Evolutionary conservation across 1,140 invertebrate species (phyloP).

Genomic region (Caenorhabditis briggsae): DNA sequence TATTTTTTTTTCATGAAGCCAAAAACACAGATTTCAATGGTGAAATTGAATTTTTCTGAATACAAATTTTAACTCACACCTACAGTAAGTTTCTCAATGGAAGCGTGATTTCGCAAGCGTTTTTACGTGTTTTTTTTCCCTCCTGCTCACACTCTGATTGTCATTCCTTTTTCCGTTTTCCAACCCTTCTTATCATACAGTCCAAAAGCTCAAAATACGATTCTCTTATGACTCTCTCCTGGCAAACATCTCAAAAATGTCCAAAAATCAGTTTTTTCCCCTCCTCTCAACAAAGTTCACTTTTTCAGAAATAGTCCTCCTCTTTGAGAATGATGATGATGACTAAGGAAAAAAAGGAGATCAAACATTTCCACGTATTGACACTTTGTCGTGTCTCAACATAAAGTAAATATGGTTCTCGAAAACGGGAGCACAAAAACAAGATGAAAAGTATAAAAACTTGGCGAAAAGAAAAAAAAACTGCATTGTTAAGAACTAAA

Average conservation of each 20-base stretch:
- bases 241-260: conserved; percentile 16
- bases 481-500: background rate
- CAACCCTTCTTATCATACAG: conserved; percentile 18
- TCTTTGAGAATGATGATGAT: background rate
- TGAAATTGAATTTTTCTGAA: no score
- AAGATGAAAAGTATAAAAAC: conserved; percentile 18
- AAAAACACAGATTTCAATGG: no score
- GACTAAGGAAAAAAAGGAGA: conserved; percentile 29
- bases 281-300: conserved; percentile 14
- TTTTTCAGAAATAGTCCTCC: conserved; percentile 22
- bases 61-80: no score
- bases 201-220: conserved; percentile 36
- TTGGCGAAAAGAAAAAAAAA: background rate
- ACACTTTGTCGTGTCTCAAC: background rate
- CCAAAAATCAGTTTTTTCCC: conserved; percentile 23
- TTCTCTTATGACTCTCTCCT: background rate
- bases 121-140: no score
- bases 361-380: conserved; percentile 30
- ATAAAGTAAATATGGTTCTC: conserved; percentile 14
- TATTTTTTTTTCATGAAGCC: no score
- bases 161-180: background rate
- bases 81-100: no score
- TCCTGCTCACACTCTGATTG: no score
- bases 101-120: no score
- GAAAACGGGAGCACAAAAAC: conserved; percentile 22